Percentiles rank a stretch among this genome's conserved stretches.
Evolutionary conservation across 2,888 invertebrate species (phyloP).

Genomic region (Drosophila greeni): DNA sequence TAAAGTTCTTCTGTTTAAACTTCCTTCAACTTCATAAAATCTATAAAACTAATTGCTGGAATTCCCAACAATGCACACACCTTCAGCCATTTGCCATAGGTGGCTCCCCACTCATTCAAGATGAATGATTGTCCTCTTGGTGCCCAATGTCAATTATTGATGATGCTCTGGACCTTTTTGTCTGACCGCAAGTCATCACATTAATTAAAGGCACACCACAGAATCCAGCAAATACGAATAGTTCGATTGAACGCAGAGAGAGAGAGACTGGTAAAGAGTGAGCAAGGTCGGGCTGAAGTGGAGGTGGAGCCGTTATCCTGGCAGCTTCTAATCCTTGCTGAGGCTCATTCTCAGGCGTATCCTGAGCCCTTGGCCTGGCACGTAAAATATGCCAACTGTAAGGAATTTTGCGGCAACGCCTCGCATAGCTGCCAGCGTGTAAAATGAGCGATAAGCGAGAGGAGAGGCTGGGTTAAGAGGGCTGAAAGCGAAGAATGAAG

Average conservation of each 20-base stretch:
- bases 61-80: constrained; percentile 12
- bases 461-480: constrained; percentile 31
- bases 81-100: constrained; percentile 11
- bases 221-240: constrained; percentile 45
- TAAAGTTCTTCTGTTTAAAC: neutral
- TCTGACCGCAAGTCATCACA: constrained; percentile 43
- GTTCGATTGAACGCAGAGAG: constrained; percentile 40
- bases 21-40: neutral
- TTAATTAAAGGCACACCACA: constrained; percentile 58
- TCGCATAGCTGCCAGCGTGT: constrained; percentile 67
- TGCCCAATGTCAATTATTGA: constrained; percentile 41
- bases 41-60: neutral
- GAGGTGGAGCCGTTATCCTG: constrained; percentile 18
- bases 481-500: constrained; percentile 10
- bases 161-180: constrained; percentile 43
- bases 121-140: constrained; percentile 43
- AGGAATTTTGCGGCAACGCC: constrained; percentile 65
- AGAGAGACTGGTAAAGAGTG: neutral
- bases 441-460: constrained; percentile 71
- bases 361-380: constrained; percentile 45
- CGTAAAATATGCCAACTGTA: constrained; percentile 66
- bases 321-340: constrained; percentile 58
- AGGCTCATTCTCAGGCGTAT: constrained; percentile 34
- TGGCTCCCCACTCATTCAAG: constrained; percentile 5
- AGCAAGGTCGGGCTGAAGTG: constrained; percentile 5